Evolutionary conservation across 2,797 vertebrate genomes (phyloP), one percentile per base, ranked within the genome.

Genomic region (Chromobotia macracanthus): DNA sequence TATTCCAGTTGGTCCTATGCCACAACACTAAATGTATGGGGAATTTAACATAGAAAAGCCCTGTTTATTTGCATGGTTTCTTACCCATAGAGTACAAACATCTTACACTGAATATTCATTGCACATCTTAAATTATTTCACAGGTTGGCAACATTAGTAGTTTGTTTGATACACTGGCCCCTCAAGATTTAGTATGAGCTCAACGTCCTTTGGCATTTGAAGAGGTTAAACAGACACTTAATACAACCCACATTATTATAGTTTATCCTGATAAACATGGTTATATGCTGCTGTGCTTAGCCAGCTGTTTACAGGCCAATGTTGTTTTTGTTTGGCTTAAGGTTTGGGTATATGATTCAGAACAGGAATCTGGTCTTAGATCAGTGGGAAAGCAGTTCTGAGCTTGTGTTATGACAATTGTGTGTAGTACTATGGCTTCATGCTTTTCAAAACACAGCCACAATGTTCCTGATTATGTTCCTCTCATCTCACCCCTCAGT

Each of bases 1-100:
- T 19, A 72, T 99, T 83, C 98, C 98, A 1, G 80, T 82, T 0
- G 97, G 98, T 11, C 96, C 97, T 0, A 93, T 99, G 90, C 98
- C 97, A 53, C 96, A 18, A 82, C 99, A 69, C 84, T 1, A 60
- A 93, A 93, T 94, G 98, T 98, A 83, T 86, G 91, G 72, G 67
- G 55, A 31, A n/a, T 2, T 12, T 64, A 3, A 38, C n/a, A 53
- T 44, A 16, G 35, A 5, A 56, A 60, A 56, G 44, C 13, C 12
- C 4, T 31, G 11, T 35, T 55, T 0, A 19, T 38, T 28, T 50
- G 3, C 12, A 12, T 16, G 16, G 21, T 55, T 35, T 70, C n/a
- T 13, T 50, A 4, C 1, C 11, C 13, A 61, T 13, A 60, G 48
- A 11, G 46, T 53, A 21, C 21, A 44, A n/a, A 19, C 5, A 13